A percentile compares a stretch with the other conserved stretches of the same genome.
phyloP scores from a whole-genome alignment of 1,140 invertebrate genomes.

The Campoletis sonorensis region DNA sequence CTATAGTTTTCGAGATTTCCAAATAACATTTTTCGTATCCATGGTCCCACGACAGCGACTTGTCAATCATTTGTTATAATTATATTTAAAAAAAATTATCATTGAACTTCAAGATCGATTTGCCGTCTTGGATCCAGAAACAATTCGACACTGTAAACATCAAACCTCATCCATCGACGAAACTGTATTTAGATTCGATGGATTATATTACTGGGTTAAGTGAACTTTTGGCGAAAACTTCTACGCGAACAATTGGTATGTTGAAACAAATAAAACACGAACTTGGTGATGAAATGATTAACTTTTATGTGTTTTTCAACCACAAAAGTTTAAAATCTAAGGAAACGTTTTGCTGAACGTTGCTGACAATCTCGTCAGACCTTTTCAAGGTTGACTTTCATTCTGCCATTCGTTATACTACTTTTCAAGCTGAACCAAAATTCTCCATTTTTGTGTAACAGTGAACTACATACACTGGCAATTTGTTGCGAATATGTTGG shows the following conservation, averaged over 20 bases:
- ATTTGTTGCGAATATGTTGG: conserved; percentile 51
- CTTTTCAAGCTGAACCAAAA: not conserved
- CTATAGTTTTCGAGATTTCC: no score
- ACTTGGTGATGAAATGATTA: no score
- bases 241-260: conserved; percentile 45
- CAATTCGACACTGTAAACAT: conserved; percentile 32
- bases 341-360: not conserved
- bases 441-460: conserved; percentile 31
- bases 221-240: conserved; percentile 30
- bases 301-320: no score
- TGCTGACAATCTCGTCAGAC: no score
- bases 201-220: conserved; percentile 2
- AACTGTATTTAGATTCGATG: not conserved
- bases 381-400: no score
- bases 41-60: no score
- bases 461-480: conserved; percentile 63
- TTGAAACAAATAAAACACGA: no score
- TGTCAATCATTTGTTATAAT: not conserved
- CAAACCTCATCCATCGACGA: not conserved
- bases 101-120: not conserved
- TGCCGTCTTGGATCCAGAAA: conserved; percentile 2
- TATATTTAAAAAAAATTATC: not conserved
- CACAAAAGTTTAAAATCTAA: not conserved
- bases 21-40: no score
- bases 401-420: no score